A percentile compares a stretch with the other conserved stretches of the same genome.
Evolutionary conservation across 1,140 invertebrate genomes (phyloP).

Genomic region (Caerostris extrusa): DNA sequence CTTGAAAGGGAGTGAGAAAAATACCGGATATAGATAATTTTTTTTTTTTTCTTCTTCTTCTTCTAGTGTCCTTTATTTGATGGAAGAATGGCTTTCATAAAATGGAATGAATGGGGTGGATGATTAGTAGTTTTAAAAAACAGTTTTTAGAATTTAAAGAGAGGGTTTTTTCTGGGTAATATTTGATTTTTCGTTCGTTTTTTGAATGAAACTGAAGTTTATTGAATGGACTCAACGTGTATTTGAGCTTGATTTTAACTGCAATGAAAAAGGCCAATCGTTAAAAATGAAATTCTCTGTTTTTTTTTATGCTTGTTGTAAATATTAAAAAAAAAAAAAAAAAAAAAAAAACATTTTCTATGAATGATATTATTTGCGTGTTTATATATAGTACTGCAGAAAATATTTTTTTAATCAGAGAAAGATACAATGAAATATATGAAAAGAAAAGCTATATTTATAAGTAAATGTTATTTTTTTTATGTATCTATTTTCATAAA

Average conservation of each 20-base stretch:
- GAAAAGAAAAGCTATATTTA: too few relatives aligned
- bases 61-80: conserved; percentile 46
- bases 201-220: background rate
- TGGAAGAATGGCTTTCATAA: background rate
- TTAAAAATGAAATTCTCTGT: too few relatives aligned
- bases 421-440: too few relatives aligned
- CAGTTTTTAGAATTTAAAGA: conserved; percentile 43
- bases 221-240: background rate
- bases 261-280: background rate
- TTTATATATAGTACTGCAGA: too few relatives aligned
- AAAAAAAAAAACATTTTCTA: too few relatives aligned
- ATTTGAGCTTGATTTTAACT: background rate
- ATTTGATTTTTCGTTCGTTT: background rate
- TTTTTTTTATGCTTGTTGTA: too few relatives aligned
- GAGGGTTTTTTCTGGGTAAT: background rate
- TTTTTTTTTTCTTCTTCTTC: conserved; percentile 5
- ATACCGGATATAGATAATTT: conserved; percentile 15
- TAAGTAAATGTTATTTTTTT: too few relatives aligned
- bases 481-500: too few relatives aligned
- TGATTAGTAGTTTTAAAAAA: conserved; percentile 55
- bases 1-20: conserved; percentile 12
- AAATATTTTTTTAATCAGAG: too few relatives aligned
- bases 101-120: conserved; percentile 15
- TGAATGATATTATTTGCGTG: too few relatives aligned
- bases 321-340: too few relatives aligned